A percentile compares a stretch with the other conserved stretches of the same genome.
phyloP scores from a whole-genome alignment of 2,888 invertebrate genomes.

The Phengaris arion region DNA sequence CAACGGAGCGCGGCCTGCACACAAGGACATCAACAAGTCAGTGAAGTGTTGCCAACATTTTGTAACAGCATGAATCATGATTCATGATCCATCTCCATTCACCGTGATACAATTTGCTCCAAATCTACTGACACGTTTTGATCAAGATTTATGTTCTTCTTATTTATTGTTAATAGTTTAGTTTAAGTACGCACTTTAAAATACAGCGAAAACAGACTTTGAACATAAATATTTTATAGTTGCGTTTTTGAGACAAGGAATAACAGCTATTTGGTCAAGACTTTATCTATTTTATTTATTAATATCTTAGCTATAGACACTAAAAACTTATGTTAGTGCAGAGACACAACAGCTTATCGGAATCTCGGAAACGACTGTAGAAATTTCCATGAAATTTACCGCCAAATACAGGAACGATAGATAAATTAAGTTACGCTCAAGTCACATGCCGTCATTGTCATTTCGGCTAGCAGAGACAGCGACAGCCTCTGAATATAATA shows the following conservation, averaged over 20 bases:
- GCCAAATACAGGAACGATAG: no score
- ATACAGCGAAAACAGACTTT: neutral
- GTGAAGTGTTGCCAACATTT: conserved; percentile 25
- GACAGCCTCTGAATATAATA: no score
- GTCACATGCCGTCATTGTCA: no score
- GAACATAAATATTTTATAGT: neutral
- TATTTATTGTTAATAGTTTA: neutral
- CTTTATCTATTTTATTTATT: no score
- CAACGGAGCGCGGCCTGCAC: conserved; percentile 54
- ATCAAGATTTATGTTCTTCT: neutral
- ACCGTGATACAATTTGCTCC: neutral
- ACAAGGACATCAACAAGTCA: conserved; percentile 67
- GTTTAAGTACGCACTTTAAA: neutral
- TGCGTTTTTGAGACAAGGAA: neutral
- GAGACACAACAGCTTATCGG: no score
- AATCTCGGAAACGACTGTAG: no score
- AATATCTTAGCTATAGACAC: no score
- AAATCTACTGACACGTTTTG: neutral
- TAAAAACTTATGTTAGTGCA: no score
- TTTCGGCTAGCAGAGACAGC: no score
- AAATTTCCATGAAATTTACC: no score
- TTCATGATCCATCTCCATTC: neutral
- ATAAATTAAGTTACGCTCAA: no score
- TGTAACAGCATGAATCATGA: neutral
- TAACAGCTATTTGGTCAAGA: neutral